Percentiles rank a stretch among this genome's conserved stretches.
These are phyloP conservation scores for rabbit (Oryctolagus cuniculus) DNA, from an alignment of 2,113 vertebrate genomes.

Conservation along the genomic window DNA sequence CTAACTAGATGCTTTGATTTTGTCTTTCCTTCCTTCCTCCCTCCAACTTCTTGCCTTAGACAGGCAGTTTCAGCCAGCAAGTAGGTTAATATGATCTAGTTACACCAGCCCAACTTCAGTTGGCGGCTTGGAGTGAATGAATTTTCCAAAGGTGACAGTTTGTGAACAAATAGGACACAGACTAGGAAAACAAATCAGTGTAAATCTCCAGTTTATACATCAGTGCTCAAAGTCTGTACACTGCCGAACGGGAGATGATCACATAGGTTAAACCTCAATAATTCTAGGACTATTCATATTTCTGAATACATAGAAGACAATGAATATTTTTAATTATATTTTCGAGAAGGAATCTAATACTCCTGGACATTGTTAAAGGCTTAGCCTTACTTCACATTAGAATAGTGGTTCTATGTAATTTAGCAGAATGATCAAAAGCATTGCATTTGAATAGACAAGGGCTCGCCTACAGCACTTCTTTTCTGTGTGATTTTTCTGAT, in stretches of 20 bases:
- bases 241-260: neutral
- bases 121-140: neutral
- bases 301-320: neutral
- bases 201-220: neutral
- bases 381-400: neutral
- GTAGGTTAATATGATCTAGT: neutral
- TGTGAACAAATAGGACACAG: neutral
- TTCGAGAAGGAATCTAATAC: neutral
- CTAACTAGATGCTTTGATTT: slow-evolving; percentile 41
- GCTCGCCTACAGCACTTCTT: neutral
- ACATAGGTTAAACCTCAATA: neutral
- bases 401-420: neutral
- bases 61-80: neutral
- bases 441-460: neutral
- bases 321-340: neutral
- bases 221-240: neutral
- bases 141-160: neutral
- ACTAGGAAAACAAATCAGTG: neutral
- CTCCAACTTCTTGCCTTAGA: neutral
- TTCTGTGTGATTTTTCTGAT: neutral
- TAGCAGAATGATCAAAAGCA: neutral
- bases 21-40: slow-evolving; percentile 43
- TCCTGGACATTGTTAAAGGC: neutral
- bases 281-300: neutral
- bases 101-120: neutral